phyloP scores from a whole-genome alignment of 2,113 vertebrate genomes.

The Gopherus flavomarginatus region DNA sequence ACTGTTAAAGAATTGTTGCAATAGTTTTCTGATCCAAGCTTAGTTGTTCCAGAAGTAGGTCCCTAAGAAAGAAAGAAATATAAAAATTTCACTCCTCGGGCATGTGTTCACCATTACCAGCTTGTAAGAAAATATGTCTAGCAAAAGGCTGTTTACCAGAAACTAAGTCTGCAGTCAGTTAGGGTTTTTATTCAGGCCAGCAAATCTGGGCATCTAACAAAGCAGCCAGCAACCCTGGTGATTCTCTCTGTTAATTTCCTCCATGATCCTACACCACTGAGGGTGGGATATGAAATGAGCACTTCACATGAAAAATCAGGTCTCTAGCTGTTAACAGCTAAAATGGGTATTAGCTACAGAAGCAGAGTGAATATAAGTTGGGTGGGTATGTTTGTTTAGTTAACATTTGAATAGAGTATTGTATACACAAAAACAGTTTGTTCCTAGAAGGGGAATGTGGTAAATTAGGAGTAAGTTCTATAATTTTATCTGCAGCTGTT shows the following conservation, averaged over 20 bases:
- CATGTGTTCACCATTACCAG: background rate
- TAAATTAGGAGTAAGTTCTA: background rate
- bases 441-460: background rate
- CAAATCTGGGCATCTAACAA: background rate
- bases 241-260: background rate
- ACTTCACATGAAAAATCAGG: background rate
- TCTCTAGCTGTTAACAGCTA: background rate
- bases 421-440: no score
- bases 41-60: no score
- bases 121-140: background rate
- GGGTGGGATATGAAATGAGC: background rate
- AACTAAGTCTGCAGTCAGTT: rapidly evolving
- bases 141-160: background rate
- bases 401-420: background rate
- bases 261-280: background rate
- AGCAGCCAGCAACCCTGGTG: background rate
- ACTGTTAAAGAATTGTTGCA: no score
- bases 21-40: no score
- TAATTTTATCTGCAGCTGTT: background rate
- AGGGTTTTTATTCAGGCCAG: rapidly evolving
- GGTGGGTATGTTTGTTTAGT: no score
- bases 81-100: no score
- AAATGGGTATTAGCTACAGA: background rate
- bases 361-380: background rate
- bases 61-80: no score